phyloP scores from a whole-genome alignment of 2,888 invertebrate genomes.

The Philaethria dido region DNA sequence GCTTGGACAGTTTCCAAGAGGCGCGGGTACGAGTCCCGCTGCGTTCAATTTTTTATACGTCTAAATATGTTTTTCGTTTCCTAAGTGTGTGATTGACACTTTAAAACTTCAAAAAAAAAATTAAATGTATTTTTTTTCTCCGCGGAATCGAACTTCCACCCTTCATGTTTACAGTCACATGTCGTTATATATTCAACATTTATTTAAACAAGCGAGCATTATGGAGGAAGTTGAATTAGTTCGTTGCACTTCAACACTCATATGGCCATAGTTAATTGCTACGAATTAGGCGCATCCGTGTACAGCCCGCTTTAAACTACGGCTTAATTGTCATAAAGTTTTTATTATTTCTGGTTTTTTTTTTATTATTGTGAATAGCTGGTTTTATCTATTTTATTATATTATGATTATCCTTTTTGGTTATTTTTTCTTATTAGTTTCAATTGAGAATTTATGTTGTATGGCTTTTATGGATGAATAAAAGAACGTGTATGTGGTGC shows the following conservation, averaged over 20 bases:
- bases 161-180: no score
- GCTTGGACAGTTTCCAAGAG: no score
- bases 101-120: no score
- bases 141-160: not conserved
- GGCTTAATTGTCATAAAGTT: conserved; percentile 17
- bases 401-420: not conserved
- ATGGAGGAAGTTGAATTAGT: conserved; percentile 59
- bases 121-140: no score
- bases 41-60: no score
- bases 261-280: conserved; percentile 69
- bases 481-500: no score
- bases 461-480: not conserved
- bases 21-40: no score
- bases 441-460: not conserved
- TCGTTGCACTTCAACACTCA: conserved; percentile 72
- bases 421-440: not conserved
- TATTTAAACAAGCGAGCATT: conserved; percentile 40
- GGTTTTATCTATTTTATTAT: conserved; percentile 13
- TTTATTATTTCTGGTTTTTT: not conserved
- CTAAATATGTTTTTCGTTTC: no score
- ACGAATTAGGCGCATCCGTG: conserved; percentile 60
- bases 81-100: no score
- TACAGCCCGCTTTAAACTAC: conserved; percentile 27
- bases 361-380: conserved; percentile 13
- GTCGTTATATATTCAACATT: conserved; percentile 20